A percentile compares a stretch with the other conserved stretches of the same genome.
phyloP scores from a whole-genome alignment of 2,113 vertebrate species.

The Bos taurus region ARS-UCD2.0 NC_037335.1:19730001-19730500 shows the following conservation, averaged over 20 bases:
- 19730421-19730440: not conserved
- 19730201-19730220: not conserved
- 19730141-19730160: not conserved
- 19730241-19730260: not conserved
- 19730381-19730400: not conserved
- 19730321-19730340: not conserved
- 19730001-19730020: not conserved
- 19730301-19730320: not conserved
- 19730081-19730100: not conserved
- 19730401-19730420: not conserved
- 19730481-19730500: not conserved
- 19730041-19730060: not conserved
- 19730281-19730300: not conserved
- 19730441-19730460: not conserved
- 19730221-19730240: not conserved
- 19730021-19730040: not conserved
- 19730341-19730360: not conserved
- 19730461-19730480: not conserved
- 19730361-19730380: not conserved
- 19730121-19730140: not conserved
- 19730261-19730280: not conserved
- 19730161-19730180: not conserved
- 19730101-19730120: not conserved
- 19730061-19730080: not conserved
- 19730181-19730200: conserved; percentile 12